A percentile compares a stretch with the other conserved stretches of the same genome.
phyloP scores from a whole-genome alignment of 2,113 vertebrate genomes.

The Sylvicapra grimmia region DNA sequence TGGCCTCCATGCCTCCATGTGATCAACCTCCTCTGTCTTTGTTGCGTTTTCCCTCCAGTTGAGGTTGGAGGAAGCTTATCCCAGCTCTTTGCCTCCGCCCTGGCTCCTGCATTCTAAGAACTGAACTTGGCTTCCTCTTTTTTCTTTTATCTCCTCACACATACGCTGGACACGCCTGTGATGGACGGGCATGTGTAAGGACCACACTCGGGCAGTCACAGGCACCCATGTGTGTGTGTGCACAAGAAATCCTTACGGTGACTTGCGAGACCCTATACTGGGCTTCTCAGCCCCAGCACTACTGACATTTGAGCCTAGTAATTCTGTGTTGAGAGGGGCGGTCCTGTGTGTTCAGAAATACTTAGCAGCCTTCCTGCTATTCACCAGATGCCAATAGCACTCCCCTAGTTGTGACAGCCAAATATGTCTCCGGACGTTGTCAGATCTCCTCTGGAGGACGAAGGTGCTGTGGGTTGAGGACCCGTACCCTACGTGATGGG shows the following conservation, averaged over 20 bases:
- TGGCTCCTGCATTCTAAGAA: neutral
- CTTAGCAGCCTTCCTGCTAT: neutral
- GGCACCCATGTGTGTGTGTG: neutral
- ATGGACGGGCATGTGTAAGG: fast-evolving
- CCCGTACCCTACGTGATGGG: no score
- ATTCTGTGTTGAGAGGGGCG: neutral
- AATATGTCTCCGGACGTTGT: neutral
- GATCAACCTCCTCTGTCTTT: neutral
- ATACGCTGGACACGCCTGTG: fast-evolving
- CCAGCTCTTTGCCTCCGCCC: neutral
- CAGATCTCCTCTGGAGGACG: neutral
- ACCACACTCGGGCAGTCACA: neutral
- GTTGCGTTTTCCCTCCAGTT: neutral
- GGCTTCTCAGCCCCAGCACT: neutral
- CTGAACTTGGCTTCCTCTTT: no score
- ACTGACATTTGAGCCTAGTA: neutral
- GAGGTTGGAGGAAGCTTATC: neutral
- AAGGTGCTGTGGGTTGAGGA: neutral
- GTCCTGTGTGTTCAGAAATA: neutral
- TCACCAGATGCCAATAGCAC: neutral
- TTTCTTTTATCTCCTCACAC: neutral
- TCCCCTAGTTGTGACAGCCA: neutral
- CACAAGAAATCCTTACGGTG: neutral
- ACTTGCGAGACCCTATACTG: neutral
- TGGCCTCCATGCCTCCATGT: neutral